Evolutionary conservation across 1,140 invertebrate genomes (phyloP).

Genomic region (Colletes latitarsis): DNA sequence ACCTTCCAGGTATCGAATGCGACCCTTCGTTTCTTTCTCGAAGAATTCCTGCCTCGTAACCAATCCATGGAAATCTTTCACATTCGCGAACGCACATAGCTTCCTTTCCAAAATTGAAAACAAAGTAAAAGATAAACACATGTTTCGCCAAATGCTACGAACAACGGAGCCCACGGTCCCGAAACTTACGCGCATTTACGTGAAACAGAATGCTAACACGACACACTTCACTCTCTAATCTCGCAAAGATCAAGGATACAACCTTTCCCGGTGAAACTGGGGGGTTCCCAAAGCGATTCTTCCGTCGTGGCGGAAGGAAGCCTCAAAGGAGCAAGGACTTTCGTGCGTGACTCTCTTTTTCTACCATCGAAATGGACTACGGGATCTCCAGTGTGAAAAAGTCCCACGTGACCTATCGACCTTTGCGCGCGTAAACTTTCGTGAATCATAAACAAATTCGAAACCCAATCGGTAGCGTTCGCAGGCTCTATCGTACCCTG

Average conservation of each 20-base stretch:
- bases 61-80: neutral
- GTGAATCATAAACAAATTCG: constrained; percentile 29
- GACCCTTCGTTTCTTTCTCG: neutral
- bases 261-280: neutral
- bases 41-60: neutral
- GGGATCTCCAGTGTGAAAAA: constrained; percentile 5
- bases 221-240: neutral
- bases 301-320: constrained; percentile 10
- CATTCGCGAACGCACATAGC: too few species aligned
- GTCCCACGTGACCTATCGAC: constrained; percentile 43
- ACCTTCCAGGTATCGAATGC: neutral
- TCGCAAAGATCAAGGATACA: constrained; percentile 26
- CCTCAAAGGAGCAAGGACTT: constrained; percentile 8
- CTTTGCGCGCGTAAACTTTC: constrained; percentile 43
- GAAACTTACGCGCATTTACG: neutral
- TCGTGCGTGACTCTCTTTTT: neutral
- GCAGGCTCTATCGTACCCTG: neutral
- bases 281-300: constrained; percentile 6
- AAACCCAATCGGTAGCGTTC: neutral
- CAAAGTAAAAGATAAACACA: too few species aligned
- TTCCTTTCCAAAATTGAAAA: too few species aligned
- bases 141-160: too few species aligned
- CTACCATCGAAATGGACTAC: neutral
- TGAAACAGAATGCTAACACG: neutral
- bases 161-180: too few species aligned